phyloP scores from a whole-genome alignment of 2,113 vertebrate genomes.

The Danionella cerebrum region DNA sequence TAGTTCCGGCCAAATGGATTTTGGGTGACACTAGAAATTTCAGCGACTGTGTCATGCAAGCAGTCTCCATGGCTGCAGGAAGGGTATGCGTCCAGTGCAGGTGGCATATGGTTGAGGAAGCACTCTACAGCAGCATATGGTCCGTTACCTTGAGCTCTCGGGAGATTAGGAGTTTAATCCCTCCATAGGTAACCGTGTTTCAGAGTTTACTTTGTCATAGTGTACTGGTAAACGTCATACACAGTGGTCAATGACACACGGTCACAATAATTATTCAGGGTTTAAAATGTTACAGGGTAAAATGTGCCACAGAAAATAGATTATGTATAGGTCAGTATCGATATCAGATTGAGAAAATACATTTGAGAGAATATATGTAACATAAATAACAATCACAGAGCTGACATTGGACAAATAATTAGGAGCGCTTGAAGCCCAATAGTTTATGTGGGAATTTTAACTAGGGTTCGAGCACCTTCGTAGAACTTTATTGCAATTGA shows the following conservation, averaged over 20 bases:
- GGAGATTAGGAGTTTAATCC: slow-evolving; percentile 33
- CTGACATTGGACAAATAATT: too few relatives aligned
- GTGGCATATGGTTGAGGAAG: slow-evolving; percentile 24
- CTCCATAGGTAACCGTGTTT: background rate
- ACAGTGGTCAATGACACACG: background rate
- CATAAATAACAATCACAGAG: too few relatives aligned
- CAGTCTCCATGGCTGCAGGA: slow-evolving; percentile 15
- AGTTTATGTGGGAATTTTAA: too few relatives aligned
- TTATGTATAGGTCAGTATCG: too few relatives aligned
- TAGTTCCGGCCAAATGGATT: slow-evolving; percentile 15
- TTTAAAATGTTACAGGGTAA: too few relatives aligned
- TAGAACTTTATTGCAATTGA: too few relatives aligned
- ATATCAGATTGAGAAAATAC: too few relatives aligned
- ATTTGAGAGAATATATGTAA: too few relatives aligned
- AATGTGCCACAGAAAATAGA: too few relatives aligned
- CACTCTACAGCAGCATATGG: slow-evolving; percentile 37
- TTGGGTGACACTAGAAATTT: slow-evolving; percentile 23
- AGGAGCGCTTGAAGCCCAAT: too few relatives aligned
- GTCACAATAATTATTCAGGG: background rate
- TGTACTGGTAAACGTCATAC: background rate
- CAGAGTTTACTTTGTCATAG: background rate
- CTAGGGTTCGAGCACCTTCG: too few relatives aligned
- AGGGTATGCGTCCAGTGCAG: slow-evolving; percentile 11
- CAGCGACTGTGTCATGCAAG: background rate
- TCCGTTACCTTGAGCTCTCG: slow-evolving; percentile 20